Evolutionary conservation across 2,888 invertebrate genomes (phyloP), one percentile per base, ranked within the genome.

Genomic region (Mythimna pallens): DNA sequence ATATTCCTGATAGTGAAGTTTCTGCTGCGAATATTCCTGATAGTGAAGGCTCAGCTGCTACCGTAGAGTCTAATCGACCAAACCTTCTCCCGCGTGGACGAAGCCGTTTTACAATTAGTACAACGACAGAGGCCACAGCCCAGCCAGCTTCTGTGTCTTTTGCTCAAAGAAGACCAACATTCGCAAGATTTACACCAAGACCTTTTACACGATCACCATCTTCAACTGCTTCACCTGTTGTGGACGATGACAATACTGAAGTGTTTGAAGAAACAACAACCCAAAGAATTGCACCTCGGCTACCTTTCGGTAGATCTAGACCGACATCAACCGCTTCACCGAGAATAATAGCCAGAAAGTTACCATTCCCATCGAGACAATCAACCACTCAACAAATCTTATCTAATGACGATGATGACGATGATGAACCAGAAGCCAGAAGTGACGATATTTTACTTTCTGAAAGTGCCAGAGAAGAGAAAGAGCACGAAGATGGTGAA

Each of bases 381-480:
- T 86, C 90, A 54, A 93, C 93, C 47, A 93, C 94, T 62, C 89
- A 89, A 68, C 89, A 89, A 82, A 80, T 89, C 22, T 78, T 90
- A 65, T 81, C 83, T 82, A 89, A 47, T 67, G 87, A 86, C 43
- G 91, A 92, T 57, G 92, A 90, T 52, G 90, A 93, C 54, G 91
- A 93, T 43, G 92, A 93, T 25, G 94, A 94, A 76, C 79, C 88
- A 47, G 94, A 96, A 71, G 92, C 86, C 25, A 94, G 91, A 87
- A 87, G 85, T 68, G 95, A 96, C 76, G 96, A 95, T 76, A 96
- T 96, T 77, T 90, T 91, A 69, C 87, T 96, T 58, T 96, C 96
- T n/a, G 96, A 96, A 89, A 95, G 93, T 89, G 92, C 95, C n/a
- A 94, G 96, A 75, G 95, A 92, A 87, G 96, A 95, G 81, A 94